Conservation (phyloP, 1,140 invertebrate species). For the Zaprionus camerounensis region DNA sequence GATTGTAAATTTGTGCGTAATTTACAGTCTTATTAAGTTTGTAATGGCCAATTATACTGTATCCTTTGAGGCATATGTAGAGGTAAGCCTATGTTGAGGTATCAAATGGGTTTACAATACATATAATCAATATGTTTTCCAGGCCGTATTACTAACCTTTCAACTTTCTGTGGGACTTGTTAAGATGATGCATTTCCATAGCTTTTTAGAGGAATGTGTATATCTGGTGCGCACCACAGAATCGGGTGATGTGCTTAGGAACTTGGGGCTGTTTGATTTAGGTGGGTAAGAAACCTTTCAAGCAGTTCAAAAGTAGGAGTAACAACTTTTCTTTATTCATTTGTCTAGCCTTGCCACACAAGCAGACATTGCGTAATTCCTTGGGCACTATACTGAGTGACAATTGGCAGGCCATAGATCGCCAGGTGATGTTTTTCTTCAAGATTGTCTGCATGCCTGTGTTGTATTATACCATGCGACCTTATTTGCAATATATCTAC, state of each 20-base stretch:
- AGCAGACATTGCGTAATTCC: constrained; percentile 18
- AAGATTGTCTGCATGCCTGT: constrained; percentile 72
- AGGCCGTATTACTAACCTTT: constrained; percentile 66
- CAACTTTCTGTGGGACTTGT: constrained; percentile 63
- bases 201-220: constrained; percentile 32
- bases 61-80: constrained; percentile 69
- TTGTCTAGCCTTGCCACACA: constrained; percentile 41
- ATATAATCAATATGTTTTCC: not conserved
- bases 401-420: constrained; percentile 59
- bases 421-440: constrained; percentile 71
- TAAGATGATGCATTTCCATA: constrained; percentile 63
- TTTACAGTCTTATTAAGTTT: constrained; percentile 59
- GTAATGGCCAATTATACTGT: constrained; percentile 57
- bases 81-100: constrained; percentile 29
- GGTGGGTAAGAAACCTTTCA: constrained; percentile 10
- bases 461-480: constrained; percentile 55
- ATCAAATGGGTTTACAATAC: not conserved
- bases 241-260: constrained; percentile 39
- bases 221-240: constrained; percentile 52
- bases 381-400: constrained; percentile 45
- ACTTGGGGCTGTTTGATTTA: constrained; percentile 60
- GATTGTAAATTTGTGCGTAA: constrained; percentile 55
- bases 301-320: too few species aligned
- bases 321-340: not conserved
- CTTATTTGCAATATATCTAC: constrained; percentile 67